These are phyloP conservation scores for Cephus sareptanus DNA, from an alignment of 2,888 invertebrate species.

Conservation along the genomic window DNA sequence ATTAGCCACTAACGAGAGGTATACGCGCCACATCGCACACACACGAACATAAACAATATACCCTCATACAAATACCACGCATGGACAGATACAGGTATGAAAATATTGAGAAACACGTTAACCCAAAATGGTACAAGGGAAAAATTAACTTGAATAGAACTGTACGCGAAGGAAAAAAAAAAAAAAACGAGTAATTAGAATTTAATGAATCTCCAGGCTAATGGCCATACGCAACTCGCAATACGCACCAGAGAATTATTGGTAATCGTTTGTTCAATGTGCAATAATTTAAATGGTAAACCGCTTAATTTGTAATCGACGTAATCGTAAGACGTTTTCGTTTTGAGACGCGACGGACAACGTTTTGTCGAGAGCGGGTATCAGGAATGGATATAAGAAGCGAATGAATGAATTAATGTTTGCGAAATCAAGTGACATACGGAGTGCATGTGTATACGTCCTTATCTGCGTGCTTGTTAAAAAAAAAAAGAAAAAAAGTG, in stretches of 20 bases:
- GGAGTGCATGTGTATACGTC: background rate
- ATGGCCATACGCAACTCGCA: constrained; percentile 29
- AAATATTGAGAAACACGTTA: background rate
- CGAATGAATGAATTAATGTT: background rate
- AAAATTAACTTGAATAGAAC: background rate
- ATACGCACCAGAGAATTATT: constrained; percentile 45
- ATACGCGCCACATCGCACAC: constrained; percentile 6
- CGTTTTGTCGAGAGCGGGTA: background rate
- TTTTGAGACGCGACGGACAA: background rate
- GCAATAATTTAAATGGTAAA: constrained; percentile 54
- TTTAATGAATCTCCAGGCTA: constrained; percentile 12
- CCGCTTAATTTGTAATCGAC: constrained; percentile 41
- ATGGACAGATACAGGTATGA: background rate
- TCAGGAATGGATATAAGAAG: background rate
- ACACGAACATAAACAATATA: constrained; percentile 12
- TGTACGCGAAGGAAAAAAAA: background rate
- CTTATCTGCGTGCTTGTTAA: constrained; percentile 4
- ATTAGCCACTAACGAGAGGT: constrained; percentile 53
- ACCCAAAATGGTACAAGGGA: background rate
- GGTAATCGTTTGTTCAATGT: constrained; percentile 55
- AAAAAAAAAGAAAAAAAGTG: background rate
- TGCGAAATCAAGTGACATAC: background rate
- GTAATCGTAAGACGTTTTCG: constrained; percentile 3
- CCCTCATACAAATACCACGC: constrained; percentile 12
- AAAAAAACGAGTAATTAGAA: background rate